A percentile compares a stretch with the other conserved stretches of the same genome.
Conservation (phyloP, 2,888 invertebrate species). For the Rotaria magnacalcarata region DNA sequence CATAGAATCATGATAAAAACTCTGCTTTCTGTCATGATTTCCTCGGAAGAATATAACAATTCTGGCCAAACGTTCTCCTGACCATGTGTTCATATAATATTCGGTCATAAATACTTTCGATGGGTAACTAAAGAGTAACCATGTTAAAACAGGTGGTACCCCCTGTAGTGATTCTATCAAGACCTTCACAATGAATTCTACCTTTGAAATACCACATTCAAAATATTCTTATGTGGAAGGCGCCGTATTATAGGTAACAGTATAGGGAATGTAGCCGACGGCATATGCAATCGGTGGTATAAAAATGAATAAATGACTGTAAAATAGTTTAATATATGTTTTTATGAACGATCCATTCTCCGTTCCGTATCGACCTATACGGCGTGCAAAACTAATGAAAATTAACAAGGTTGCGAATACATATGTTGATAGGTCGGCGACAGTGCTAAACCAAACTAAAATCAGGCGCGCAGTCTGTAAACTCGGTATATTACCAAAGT, state of each 20-base stretch:
- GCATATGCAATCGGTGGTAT: neutral
- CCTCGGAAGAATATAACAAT: too few species aligned
- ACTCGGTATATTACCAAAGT: neutral
- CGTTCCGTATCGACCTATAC: neutral
- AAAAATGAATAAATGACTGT: conserved; percentile 16
- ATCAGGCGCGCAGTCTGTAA: neutral
- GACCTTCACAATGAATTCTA: too few species aligned
- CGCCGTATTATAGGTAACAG: neutral
- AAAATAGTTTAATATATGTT: neutral
- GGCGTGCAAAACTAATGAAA: neutral
- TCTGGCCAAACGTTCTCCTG: too few species aligned
- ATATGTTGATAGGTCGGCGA: neutral
- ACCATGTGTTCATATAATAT: too few species aligned
- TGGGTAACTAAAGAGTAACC: too few species aligned
- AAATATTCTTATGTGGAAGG: too few species aligned
- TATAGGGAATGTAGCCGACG: neutral
- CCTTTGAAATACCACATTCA: too few species aligned
- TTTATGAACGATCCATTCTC: neutral
- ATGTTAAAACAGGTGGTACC: too few species aligned
- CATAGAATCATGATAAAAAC: too few species aligned
- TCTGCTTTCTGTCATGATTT: too few species aligned
- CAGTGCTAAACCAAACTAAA: neutral
- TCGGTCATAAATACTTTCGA: too few species aligned
- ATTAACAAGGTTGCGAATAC: neutral
- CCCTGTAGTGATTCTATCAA: too few species aligned